phyloP scores from a whole-genome alignment of 2,113 vertebrate species.

The Pedionomus torquatus region DNA sequence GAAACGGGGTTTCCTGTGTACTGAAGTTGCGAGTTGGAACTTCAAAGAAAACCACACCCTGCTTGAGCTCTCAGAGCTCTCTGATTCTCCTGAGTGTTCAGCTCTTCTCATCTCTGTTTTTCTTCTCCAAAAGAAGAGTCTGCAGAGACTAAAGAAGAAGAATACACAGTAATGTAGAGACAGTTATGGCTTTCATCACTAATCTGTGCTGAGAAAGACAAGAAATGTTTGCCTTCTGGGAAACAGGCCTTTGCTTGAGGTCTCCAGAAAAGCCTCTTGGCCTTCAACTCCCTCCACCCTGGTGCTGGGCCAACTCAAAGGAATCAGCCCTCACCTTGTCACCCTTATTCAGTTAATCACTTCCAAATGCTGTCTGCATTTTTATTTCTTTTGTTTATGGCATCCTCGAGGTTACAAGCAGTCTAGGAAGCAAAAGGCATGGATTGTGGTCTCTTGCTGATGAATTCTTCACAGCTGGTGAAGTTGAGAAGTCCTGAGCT shows the following conservation, averaged over 20 bases:
- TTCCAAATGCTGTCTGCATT: not conserved
- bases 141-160: not conserved
- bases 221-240: not conserved
- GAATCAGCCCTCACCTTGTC: not conserved
- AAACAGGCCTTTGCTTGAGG: not conserved
- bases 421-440: not conserved
- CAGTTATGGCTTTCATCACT: not conserved
- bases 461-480: not conserved
- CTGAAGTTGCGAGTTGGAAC: not conserved
- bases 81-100: not conserved
- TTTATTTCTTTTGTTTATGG: not conserved
- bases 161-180: not conserved
- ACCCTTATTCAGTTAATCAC: not conserved
- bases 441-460: fast-evolving
- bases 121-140: not conserved
- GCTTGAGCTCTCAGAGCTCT: not conserved
- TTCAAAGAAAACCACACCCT: not conserved
- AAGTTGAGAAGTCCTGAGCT: not conserved
- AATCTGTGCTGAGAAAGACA: not conserved
- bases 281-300: not conserved
- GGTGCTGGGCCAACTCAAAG: not conserved
- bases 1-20: not conserved
- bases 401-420: not conserved
- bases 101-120: not conserved
- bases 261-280: not conserved